Conservation (phyloP, 92 coral and sea anemone species). For the Phenganax marumi region DNA sequence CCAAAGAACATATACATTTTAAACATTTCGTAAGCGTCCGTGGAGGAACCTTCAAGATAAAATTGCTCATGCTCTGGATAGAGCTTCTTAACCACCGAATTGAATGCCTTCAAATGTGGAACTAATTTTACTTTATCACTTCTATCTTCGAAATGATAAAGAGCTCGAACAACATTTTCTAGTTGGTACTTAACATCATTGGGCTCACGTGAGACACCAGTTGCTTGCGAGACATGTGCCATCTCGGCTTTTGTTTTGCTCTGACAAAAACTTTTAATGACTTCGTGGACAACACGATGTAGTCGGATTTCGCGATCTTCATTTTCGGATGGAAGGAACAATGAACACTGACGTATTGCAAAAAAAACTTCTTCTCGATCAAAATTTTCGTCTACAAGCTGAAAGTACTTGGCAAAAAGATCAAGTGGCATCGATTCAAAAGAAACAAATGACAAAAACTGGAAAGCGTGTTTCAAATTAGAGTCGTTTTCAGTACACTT, state of each 20-base stretch:
- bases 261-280: not conserved
- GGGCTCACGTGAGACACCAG: not conserved
- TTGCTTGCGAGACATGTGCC: not conserved
- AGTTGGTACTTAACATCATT: not conserved
- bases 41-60: not conserved
- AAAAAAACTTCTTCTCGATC: conserved; percentile 24
- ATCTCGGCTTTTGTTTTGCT: too few species aligned
- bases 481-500: not conserved
- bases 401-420: conserved; percentile 26
- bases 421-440: conserved; percentile 21
- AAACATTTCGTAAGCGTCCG: too few species aligned
- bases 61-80: too few species aligned
- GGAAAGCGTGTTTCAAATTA: not conserved
- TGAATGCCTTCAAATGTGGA: not conserved
- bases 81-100: too few species aligned
- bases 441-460: conserved; percentile 30
- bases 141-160: not conserved
- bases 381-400: not conserved
- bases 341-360: conserved; percentile 9
- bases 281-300: not conserved
- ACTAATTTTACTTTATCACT: not conserved
- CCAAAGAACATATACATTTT: too few species aligned
- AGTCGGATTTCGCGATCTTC: not conserved
- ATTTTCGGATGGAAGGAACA: not conserved
- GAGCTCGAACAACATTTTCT: not conserved